Percentiles rank a stretch among this genome's conserved stretches.
Conservation (phyloP, 2,888 invertebrate genomes). For the Zygothrica quintamaculata region DNA sequence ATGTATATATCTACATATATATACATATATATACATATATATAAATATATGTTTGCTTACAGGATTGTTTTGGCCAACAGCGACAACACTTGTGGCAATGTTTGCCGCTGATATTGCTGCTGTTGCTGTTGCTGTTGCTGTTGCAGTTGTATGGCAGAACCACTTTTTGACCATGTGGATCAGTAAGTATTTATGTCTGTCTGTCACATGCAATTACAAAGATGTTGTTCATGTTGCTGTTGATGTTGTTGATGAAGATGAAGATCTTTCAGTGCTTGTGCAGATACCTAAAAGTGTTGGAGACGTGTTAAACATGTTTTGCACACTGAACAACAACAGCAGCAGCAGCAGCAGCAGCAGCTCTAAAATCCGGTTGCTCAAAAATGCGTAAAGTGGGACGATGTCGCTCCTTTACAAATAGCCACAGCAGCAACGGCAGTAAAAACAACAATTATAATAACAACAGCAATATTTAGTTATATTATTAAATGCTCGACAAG, state of each 20-base stretch:
- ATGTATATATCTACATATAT: conserved; percentile 29
- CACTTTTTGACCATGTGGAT: conserved; percentile 46
- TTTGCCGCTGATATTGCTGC: too few species aligned
- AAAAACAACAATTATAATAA: neutral
- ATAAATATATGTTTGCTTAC: conserved; percentile 22
- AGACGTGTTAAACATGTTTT: conserved; percentile 77
- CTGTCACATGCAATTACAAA: conserved; percentile 24
- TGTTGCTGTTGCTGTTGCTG: too few species aligned
- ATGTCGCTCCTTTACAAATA: conserved; percentile 76
- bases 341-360: too few species aligned
- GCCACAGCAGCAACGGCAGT: conserved; percentile 32
- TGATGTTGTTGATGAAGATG: conserved; percentile 42
- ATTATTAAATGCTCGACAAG: conserved; percentile 72
- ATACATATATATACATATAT: conserved; percentile 4
- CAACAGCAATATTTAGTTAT: conserved; percentile 36
- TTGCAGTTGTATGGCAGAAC: conserved; percentile 75
- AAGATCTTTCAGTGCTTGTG: conserved; percentile 50
- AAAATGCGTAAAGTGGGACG: conserved; percentile 81
- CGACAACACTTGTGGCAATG: conserved; percentile 15
- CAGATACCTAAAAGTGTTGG: conserved; percentile 36
- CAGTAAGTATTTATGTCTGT: conserved; percentile 6
- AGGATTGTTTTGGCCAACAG: conserved; percentile 27
- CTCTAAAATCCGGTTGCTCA: conserved; percentile 77
- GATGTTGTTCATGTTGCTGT: conserved; percentile 16
- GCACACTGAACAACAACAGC: too few species aligned